These are phyloP conservation scores for Cetoscarus ocellatus DNA, from an alignment of 2,797 vertebrate species.

Conservation along the genomic window DNA sequence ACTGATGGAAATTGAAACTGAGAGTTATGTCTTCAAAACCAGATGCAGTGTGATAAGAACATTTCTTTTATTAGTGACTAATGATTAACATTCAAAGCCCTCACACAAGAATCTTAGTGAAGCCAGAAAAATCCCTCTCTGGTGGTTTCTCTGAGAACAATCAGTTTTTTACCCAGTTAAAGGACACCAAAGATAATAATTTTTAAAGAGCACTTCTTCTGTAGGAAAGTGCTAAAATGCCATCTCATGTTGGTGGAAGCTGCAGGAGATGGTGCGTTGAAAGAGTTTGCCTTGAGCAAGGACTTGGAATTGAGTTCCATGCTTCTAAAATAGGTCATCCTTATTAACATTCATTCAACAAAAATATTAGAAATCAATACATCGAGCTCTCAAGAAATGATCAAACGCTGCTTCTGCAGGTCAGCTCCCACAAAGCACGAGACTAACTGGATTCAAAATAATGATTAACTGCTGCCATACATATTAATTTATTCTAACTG, in stretches of 20 bases:
- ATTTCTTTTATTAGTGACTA: conserved; percentile 38
- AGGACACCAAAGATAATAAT: conserved; percentile 5
- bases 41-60: conserved; percentile 64
- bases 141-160: conserved; percentile 6
- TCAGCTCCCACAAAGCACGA: background rate
- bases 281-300: background rate
- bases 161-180: background rate
- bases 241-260: too few relatives aligned
- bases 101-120: conserved; percentile 42
- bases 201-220: background rate
- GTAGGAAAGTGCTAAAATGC: background rate
- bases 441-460: conserved; percentile 4
- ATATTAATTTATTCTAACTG: conserved; percentile 21
- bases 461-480: conserved; percentile 6
- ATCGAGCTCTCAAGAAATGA: conserved; percentile 8
- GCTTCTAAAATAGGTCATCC: conserved; percentile 5
- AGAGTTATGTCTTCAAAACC: conserved; percentile 70
- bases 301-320: background rate
- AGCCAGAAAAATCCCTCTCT: conserved; percentile 21
- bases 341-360: conserved; percentile 27
- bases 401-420: conserved; percentile 22
- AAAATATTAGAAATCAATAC: conserved; percentile 21
- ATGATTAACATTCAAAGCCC: conserved; percentile 56
- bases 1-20: conserved; percentile 78
- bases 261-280: background rate